These are phyloP conservation scores for Piliocolobus tephrosceles DNA, from an alignment of 2,113 vertebrate species.

Conservation along the genomic window DNA sequence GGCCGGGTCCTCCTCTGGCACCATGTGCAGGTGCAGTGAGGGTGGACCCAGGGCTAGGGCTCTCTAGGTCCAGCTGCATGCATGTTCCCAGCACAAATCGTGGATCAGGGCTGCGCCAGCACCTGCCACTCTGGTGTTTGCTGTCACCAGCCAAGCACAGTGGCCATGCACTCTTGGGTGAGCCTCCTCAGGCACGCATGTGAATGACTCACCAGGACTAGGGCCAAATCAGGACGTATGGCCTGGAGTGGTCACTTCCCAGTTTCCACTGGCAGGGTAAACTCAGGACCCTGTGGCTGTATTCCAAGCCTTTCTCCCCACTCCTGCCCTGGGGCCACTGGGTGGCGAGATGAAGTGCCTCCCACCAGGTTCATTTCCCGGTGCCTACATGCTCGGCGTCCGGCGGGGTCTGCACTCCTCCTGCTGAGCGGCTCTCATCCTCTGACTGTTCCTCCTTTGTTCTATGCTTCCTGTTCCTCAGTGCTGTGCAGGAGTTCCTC, in stretches of 20 bases:
- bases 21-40: not conserved
- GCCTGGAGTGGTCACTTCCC: not conserved
- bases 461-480: not conserved
- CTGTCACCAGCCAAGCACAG: not conserved
- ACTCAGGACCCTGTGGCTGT: not conserved
- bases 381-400: too few species aligned
- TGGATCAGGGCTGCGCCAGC: not conserved
- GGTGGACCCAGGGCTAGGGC: not conserved
- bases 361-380: not conserved
- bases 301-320: not conserved
- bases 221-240: not conserved
- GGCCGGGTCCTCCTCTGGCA: not conserved
- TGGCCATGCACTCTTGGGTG: not conserved
- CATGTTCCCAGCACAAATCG: not conserved
- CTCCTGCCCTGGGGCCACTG: not conserved
- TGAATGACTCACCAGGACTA: not conserved
- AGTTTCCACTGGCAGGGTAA: not conserved
- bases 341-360: not conserved
- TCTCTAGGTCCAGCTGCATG: not conserved
- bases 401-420: not conserved
- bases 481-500: not conserved
- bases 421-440: not conserved
- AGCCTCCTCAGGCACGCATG: not conserved
- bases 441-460: not conserved
- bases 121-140: not conserved